Conservation (phyloP, 2,113 vertebrate species). For the Penelope pileata region DNA sequence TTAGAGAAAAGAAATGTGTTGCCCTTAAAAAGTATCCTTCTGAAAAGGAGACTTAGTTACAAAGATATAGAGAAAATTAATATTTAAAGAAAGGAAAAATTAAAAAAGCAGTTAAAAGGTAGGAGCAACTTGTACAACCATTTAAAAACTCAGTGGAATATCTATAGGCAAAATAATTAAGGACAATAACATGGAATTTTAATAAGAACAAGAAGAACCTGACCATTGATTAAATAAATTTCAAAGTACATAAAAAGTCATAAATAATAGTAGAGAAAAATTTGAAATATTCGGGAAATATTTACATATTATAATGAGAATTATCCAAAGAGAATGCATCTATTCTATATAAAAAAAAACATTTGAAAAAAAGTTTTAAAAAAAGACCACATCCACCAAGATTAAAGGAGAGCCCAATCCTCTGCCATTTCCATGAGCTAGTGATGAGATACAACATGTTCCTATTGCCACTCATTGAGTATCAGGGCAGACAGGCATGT, state of each 20-base stretch:
- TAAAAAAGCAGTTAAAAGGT: not conserved
- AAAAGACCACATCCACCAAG: not conserved
- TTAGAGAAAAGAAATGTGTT: not conserved
- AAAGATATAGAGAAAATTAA: not conserved
- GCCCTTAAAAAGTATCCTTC: not conserved
- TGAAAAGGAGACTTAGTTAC: not conserved
- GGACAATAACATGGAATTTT: not conserved
- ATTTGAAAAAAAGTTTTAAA: not conserved
- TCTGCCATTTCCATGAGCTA: not conserved
- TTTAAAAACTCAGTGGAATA: not conserved
- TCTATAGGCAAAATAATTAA: not conserved
- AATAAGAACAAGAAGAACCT: not conserved
- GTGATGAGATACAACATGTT: not conserved
- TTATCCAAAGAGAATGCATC: not conserved
- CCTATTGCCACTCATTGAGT: not conserved
- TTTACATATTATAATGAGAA: not conserved
- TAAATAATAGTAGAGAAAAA: not conserved
- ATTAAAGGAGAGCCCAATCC: not conserved
- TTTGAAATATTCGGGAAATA: not conserved
- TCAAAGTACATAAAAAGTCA: not conserved
- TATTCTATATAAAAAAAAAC: not conserved
- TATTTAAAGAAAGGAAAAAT: not conserved
- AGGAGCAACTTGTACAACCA: not conserved
- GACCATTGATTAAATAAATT: not conserved
- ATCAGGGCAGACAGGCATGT: fast-evolving